Conservation (phyloP, 2,888 invertebrate genomes). For the Shargacucullia verbasci region DNA sequence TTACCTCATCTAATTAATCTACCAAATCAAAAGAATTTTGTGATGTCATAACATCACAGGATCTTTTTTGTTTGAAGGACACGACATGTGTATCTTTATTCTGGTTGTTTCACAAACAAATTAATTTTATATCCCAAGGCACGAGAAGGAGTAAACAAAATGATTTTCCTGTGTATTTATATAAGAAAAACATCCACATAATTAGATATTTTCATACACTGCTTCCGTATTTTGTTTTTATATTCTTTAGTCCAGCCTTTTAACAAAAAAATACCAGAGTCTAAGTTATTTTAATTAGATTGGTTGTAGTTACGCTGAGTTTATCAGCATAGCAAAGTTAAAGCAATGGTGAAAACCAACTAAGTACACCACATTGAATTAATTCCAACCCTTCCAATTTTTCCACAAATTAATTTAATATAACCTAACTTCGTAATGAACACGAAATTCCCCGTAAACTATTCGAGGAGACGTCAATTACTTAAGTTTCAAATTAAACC, state of each 20-base stretch:
- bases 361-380: neutral
- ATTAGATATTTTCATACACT: constrained; percentile 24
- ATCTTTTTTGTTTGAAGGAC: no score
- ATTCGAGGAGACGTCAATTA: constrained; percentile 63
- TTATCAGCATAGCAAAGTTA: no score
- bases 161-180: constrained; percentile 24
- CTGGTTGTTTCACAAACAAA: constrained; percentile 22
- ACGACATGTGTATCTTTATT: constrained; percentile 6
- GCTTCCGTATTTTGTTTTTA: no score
- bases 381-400: constrained; percentile 5
- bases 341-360: no score
- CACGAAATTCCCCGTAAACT: constrained; percentile 60
- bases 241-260: no score
- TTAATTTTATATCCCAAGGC: constrained; percentile 17
- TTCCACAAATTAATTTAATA: constrained; percentile 35
- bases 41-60: neutral
- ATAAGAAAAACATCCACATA: constrained; percentile 23
- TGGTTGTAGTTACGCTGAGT: no score
- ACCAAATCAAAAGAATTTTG: no score
- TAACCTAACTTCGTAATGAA: constrained; percentile 40
- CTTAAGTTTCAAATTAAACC: constrained; percentile 64
- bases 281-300: no score
- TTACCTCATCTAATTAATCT: no score
- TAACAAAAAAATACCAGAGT: no score
- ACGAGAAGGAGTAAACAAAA: constrained; percentile 13